Percentiles rank a stretch among this genome's conserved stretches.
These are phyloP conservation scores for Eptesicus fuscus DNA, from an alignment of 2,113 vertebrate genomes.

Conservation along the genomic window DNA sequence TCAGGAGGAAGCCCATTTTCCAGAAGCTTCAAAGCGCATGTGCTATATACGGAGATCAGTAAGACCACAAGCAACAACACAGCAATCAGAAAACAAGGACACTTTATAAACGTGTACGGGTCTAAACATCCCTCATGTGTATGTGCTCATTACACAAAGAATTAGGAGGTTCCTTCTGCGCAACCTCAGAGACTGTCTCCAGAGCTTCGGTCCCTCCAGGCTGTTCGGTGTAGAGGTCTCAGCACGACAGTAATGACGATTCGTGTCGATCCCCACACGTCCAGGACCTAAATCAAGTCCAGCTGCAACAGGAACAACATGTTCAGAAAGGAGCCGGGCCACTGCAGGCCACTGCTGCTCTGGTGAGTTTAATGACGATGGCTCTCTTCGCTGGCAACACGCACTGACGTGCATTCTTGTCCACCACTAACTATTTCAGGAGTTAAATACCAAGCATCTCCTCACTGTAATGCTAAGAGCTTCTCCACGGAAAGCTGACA, in stretches of 20 bases:
- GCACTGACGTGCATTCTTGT: not conserved
- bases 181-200: not conserved
- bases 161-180: not conserved
- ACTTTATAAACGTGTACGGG: conserved; percentile 53
- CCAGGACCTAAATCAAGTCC: conserved; percentile 90
- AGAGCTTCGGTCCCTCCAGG: not conserved
- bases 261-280: not conserved
- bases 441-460: not conserved
- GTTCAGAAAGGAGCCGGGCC: conserved; percentile 30
- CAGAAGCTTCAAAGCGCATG: not conserved
- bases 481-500: not conserved
- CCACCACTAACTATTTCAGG: not conserved
- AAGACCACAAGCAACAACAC: conserved; percentile 37
- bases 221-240: not conserved
- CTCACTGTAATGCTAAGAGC: not conserved
- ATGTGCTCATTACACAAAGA: not conserved
- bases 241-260: not conserved
- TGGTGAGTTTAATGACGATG: not conserved
- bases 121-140: not conserved
- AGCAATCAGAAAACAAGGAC: conserved; percentile 2
- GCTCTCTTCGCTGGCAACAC: not conserved
- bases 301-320: conserved; percentile 85
- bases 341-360: not conserved
- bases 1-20: not conserved
- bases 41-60: not conserved